A percentile compares a stretch with the other conserved stretches of the same genome.
Evolutionary conservation across 2,113 vertebrate genomes (phyloP).

Genomic region (Mustela nigripes): DNA sequence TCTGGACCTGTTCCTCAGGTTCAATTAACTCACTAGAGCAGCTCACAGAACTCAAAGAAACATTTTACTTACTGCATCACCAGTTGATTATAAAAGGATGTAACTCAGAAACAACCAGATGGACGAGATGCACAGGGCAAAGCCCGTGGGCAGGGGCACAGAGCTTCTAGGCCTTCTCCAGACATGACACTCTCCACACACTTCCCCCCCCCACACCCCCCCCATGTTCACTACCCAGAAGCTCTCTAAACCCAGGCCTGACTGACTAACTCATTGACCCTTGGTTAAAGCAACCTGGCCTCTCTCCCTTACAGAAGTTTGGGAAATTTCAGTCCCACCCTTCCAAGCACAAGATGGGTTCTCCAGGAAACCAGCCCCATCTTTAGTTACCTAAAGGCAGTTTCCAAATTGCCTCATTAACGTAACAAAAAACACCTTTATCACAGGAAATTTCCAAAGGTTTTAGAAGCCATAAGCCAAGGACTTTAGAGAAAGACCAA

Average conservation of each 20-base stretch:
- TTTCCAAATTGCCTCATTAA: background rate
- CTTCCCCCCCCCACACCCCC: too few relatives aligned
- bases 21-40: background rate
- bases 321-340: background rate
- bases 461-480: background rate
- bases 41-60: background rate
- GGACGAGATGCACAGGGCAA: background rate
- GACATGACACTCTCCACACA: background rate
- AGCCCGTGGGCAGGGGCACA: background rate
- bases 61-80: background rate
- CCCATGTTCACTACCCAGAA: background rate
- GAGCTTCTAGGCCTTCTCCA: background rate
- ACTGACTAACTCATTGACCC: background rate
- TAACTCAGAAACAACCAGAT: background rate
- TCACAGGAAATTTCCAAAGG: background rate
- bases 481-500: background rate
- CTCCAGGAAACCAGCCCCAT: background rate
- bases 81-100: background rate
- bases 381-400: background rate
- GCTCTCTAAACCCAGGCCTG: background rate
- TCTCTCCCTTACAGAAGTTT: background rate
- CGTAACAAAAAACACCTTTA: background rate
- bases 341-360: background rate
- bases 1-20: background rate
- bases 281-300: background rate